These are phyloP conservation scores for Cyprinus carpio DNA, from an alignment of 2,113 vertebrate genomes.

Conservation along the genomic window DNA sequence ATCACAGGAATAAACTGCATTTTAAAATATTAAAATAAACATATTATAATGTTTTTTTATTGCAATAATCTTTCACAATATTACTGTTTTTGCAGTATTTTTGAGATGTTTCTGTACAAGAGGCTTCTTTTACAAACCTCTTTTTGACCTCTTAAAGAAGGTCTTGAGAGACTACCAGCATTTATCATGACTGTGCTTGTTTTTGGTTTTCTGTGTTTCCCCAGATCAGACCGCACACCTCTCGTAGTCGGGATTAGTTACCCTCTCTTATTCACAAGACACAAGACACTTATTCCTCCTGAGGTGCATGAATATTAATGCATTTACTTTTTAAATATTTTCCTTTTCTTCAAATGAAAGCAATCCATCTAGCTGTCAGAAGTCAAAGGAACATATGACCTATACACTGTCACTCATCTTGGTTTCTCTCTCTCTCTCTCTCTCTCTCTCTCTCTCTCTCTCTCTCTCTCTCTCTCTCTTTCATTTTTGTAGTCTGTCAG, in stretches of 20 bases:
- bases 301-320: constrained; percentile 58
- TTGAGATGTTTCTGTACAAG: not conserved
- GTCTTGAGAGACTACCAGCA: not conserved
- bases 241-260: constrained; percentile 21
- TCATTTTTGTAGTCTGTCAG: not conserved
- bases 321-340: constrained; percentile 52
- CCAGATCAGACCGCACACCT: constrained; percentile 3
- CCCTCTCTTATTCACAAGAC: constrained; percentile 32
- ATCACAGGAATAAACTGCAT: not conserved
- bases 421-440: constrained; percentile 47
- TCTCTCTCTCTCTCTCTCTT: not conserved
- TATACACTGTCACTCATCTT: constrained; percentile 38
- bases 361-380: constrained; percentile 53
- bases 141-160: constrained; percentile 22
- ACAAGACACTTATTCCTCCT: constrained; percentile 39
- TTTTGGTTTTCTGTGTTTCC: constrained; percentile 24
- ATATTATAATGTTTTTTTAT: not conserved
- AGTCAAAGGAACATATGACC: constrained; percentile 51
- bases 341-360: constrained; percentile 54
- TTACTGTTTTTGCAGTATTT: not conserved
- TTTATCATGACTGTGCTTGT: constrained; percentile 9
- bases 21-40: not conserved
- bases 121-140: not conserved
- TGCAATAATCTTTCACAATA: not conserved
- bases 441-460: constrained; percentile 35